phyloP scores from a whole-genome alignment of 2,797 vertebrate genomes.

The Glyptemys insculpta region DNA sequence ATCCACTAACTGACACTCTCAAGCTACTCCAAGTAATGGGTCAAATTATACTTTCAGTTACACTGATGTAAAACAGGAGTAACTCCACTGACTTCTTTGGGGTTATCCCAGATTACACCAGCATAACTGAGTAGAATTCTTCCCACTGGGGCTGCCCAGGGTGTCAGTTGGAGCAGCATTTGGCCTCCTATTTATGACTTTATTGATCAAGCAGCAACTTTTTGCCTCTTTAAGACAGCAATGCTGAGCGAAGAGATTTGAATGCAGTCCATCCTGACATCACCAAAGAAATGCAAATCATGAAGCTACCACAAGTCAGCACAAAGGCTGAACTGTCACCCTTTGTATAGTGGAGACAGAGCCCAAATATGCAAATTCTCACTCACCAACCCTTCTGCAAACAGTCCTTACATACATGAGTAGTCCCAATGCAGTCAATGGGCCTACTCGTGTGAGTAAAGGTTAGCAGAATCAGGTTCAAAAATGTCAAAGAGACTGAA shows the following conservation, averaged over 20 bases:
- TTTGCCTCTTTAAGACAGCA: background rate
- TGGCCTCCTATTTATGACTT: background rate
- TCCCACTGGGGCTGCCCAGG: background rate
- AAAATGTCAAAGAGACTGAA: background rate
- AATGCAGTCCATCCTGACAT: background rate
- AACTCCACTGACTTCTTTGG: background rate
- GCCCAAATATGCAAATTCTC: background rate
- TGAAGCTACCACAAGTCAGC: conserved; percentile 27
- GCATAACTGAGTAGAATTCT: background rate
- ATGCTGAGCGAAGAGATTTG: conserved; percentile 17
- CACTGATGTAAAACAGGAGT: background rate
- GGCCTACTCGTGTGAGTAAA: background rate
- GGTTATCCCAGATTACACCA: background rate
- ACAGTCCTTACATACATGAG: background rate
- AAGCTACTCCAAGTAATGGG: background rate
- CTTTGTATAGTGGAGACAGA: conserved; percentile 46
- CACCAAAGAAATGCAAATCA: conserved; percentile 39
- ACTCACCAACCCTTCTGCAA: background rate
- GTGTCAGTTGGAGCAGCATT: background rate
- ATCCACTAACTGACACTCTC: background rate
- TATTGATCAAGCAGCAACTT: conserved; percentile 4
- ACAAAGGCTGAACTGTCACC: conserved; percentile 63
- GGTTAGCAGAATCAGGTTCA: background rate
- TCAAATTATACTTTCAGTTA: background rate
- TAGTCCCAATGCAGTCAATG: background rate